phyloP scores from a whole-genome alignment of 1,140 invertebrate genomes.

The Scaptodrosophila lebanonensis region DNA sequence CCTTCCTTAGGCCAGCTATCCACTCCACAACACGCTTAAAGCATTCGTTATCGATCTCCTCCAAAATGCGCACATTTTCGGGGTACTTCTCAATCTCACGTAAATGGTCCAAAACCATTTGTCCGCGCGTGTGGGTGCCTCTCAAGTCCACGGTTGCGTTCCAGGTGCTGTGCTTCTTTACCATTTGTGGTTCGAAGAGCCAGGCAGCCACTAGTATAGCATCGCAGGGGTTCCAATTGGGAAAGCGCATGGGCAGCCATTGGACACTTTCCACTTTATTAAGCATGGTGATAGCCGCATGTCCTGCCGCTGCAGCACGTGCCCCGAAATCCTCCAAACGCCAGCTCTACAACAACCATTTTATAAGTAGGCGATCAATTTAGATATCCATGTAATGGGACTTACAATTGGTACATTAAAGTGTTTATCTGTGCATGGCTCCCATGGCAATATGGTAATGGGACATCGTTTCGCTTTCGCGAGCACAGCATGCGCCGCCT shows the following conservation, averaged over 20 bases:
- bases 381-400: constrained; percentile 2
- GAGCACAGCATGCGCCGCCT: constrained; percentile 86
- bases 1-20: constrained; percentile 52
- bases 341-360: constrained; percentile 79
- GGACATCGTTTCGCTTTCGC: constrained; percentile 78
- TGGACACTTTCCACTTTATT: constrained; percentile 79
- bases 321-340: constrained; percentile 65
- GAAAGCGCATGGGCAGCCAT: constrained; percentile 52
- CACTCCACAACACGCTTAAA: constrained; percentile 76
- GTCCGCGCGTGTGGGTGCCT: constrained; percentile 80
- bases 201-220: constrained; percentile 79
- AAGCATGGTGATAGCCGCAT: constrained; percentile 78
- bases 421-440: constrained; percentile 78
- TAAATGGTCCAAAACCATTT: constrained; percentile 81
- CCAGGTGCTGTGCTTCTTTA: constrained; percentile 64
- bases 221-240: constrained; percentile 79
- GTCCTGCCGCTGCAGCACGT: constrained; percentile 3
- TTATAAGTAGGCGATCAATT: background rate
- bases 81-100: constrained; percentile 71
- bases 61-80: constrained; percentile 79
- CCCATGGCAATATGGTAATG: constrained; percentile 83
- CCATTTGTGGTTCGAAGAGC: constrained; percentile 76
- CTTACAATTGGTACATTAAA: constrained; percentile 78
- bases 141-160: constrained; percentile 80
- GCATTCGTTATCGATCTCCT: constrained; percentile 78